A percentile compares a stretch with the other conserved stretches of the same genome.
Conservation (phyloP, 2,888 invertebrate genomes). For the Helicoverpa assulta region DNA sequence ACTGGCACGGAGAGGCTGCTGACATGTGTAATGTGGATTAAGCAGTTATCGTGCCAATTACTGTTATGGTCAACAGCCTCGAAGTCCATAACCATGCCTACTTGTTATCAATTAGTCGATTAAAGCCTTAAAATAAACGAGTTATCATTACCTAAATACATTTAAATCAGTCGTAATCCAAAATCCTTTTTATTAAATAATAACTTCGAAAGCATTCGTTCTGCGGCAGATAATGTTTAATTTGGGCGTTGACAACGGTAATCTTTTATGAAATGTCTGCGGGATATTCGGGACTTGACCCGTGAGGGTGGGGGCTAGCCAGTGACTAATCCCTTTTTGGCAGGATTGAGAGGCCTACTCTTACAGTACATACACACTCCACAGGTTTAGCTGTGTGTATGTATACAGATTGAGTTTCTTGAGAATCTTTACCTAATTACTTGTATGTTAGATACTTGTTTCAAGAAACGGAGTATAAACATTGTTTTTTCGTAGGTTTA, state of each 20-base stretch:
- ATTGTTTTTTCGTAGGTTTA: too few relatives aligned
- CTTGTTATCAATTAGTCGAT: too few relatives aligned
- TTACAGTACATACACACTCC: constrained; percentile 32
- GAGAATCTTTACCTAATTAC: neutral
- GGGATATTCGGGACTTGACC: constrained; percentile 26
- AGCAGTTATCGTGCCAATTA: constrained; percentile 1
- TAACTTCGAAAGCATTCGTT: neutral
- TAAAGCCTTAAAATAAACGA: too few relatives aligned
- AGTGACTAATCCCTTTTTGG: constrained; percentile 39
- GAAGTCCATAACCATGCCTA: too few relatives aligned
- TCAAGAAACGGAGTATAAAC: too few relatives aligned
- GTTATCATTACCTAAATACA: neutral
- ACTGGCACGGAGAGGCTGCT: neutral
- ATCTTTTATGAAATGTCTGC: constrained; percentile 39
- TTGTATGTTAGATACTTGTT: too few relatives aligned
- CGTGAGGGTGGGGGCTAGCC: neutral
- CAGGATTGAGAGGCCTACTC: constrained; percentile 16
- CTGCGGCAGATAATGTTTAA: constrained; percentile 5
- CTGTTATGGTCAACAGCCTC: neutral
- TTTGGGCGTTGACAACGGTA: neutral
- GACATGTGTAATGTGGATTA: neutral
- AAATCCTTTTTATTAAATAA: neutral
- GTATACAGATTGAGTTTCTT: neutral
- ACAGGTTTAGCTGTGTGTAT: constrained; percentile 2
- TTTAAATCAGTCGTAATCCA: neutral